phyloP scores from a whole-genome alignment of 2,888 invertebrate genomes.

The Leptinotarsa rubiginosa region DNA sequence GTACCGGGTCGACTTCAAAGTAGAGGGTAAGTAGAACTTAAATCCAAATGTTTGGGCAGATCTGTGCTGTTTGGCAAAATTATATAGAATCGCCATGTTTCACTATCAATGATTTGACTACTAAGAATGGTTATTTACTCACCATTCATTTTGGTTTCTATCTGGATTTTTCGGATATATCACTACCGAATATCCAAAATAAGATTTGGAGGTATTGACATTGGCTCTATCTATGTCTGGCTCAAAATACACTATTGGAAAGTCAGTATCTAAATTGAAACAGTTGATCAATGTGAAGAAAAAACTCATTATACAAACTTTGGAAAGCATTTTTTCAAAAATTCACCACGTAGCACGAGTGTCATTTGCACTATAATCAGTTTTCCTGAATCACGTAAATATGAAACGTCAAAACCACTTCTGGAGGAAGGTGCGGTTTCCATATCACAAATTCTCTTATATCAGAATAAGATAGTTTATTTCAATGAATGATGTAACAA shows the following conservation, averaged over 20 bases:
- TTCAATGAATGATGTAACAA: neutral
- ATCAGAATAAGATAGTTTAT: neutral
- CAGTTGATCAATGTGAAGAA: neutral
- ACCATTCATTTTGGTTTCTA: conserved; percentile 40
- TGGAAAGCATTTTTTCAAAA: neutral
- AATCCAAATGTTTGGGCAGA: no score
- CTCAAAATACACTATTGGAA: conserved; percentile 43
- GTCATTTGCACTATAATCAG: no score
- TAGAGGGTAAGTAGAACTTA: no score
- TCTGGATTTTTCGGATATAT: conserved; percentile 41
- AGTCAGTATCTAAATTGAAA: conserved; percentile 45
- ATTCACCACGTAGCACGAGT: neutral
- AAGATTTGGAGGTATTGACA: conserved; percentile 31
- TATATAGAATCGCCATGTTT: no score
- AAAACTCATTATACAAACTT: neutral
- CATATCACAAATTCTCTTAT: neutral
- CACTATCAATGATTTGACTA: no score
- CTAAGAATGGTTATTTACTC: conserved; percentile 29
- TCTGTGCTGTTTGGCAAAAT: no score
- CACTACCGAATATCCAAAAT: conserved; percentile 51
- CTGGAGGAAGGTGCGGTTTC: conserved; percentile 1
- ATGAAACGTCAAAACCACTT: neutral
- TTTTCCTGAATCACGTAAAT: no score
- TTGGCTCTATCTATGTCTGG: conserved; percentile 24
- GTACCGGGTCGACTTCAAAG: no score